Evolutionary conservation across 1,140 invertebrate genomes (phyloP).

Genomic region (Himalopsyche phryganea): DNA sequence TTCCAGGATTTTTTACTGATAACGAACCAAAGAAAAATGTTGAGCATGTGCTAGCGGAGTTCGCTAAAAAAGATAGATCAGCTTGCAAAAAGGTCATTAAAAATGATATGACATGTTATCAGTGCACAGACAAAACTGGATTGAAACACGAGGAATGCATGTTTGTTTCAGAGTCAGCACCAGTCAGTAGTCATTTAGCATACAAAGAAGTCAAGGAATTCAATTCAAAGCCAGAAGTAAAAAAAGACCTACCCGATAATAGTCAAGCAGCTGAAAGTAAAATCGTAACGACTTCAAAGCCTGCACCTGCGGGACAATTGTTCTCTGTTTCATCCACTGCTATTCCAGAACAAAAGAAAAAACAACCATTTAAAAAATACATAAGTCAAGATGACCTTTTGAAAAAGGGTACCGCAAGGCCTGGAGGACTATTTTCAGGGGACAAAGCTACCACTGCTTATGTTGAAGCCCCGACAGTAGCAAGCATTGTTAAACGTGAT

Average conservation of each 20-base stretch:
- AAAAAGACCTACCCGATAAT: constrained; percentile 36
- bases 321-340: not conserved
- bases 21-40: constrained; percentile 60
- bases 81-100: constrained; percentile 66
- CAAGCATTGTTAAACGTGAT: constrained; percentile 13
- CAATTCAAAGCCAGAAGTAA: constrained; percentile 45
- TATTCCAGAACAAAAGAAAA: constrained; percentile 21
- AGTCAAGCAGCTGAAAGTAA: constrained; percentile 46
- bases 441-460: constrained; percentile 7
- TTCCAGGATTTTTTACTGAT: constrained; percentile 48
- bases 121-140: constrained; percentile 63
- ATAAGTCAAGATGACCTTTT: constrained; percentile 6
- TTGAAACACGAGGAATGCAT: constrained; percentile 72
- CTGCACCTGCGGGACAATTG: constrained; percentile 2
- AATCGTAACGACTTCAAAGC: constrained; percentile 41
- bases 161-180: constrained; percentile 63
- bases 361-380: constrained; percentile 27
- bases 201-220: constrained; percentile 55
- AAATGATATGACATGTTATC: constrained; percentile 71
- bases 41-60: constrained; percentile 65
- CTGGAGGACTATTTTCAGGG: constrained; percentile 3
- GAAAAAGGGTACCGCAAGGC: constrained; percentile 11
- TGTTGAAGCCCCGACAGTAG: constrained; percentile 6
- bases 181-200: constrained; percentile 55
- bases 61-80: constrained; percentile 64